Evolutionary conservation across 2,888 invertebrate genomes (phyloP).

Genomic region (Dolomedes plantarius): DNA sequence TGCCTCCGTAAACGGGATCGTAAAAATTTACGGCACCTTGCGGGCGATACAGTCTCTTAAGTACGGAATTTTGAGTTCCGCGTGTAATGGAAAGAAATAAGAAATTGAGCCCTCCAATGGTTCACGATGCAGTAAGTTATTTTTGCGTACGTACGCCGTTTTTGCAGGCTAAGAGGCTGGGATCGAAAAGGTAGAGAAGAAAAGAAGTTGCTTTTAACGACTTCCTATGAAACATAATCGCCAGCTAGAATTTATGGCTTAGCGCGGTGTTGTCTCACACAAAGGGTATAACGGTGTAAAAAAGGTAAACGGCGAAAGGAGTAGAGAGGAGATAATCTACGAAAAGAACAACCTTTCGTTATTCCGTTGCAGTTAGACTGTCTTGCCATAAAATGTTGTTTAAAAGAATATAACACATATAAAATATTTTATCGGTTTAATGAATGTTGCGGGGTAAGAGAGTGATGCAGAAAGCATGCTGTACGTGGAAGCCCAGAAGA

Average conservation of each 20-base stretch:
- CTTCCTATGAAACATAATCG: background rate
- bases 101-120: background rate
- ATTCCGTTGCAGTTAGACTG: too few species aligned
- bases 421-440: too few species aligned
- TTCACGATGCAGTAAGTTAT: background rate
- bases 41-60: background rate
- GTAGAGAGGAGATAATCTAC: too few species aligned
- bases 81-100: conserved; percentile 1
- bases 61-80: conserved; percentile 10
- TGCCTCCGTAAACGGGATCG: conserved; percentile 27
- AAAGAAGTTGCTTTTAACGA: background rate
- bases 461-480: too few species aligned
- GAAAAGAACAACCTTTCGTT: too few species aligned
- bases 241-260: background rate
- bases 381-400: too few species aligned
- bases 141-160: background rate
- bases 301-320: background rate
- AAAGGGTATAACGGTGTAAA: background rate
- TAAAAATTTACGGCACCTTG: conserved; percentile 54
- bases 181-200: background rate
- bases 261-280: background rate
- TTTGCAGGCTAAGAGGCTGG: background rate
- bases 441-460: too few species aligned
- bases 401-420: too few species aligned
- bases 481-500: too few species aligned